Percentiles rank a stretch among this genome's conserved stretches.
These are phyloP conservation scores for Platorchestia sp. DNA, from an alignment of 1,140 invertebrate species.

Conservation along the genomic window DNA sequence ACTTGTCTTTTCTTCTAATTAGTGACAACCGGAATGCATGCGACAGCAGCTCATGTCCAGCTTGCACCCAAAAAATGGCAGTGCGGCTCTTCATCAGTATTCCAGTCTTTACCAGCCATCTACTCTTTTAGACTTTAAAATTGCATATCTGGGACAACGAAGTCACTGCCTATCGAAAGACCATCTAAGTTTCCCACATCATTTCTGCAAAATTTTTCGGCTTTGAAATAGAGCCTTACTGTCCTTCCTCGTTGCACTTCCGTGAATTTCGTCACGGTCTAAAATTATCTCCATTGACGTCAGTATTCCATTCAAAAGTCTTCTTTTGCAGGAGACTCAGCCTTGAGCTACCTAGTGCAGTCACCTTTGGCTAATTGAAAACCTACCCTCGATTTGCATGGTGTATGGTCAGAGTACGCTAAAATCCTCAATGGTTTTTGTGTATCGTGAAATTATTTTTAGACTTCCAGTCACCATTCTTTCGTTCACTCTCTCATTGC, in stretches of 20 bases:
- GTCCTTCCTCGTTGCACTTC: neutral
- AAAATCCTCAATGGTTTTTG: neutral
- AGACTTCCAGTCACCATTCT: neutral
- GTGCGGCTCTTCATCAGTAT: neutral
- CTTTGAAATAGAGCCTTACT: neutral
- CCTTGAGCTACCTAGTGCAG: neutral
- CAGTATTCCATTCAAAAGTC: neutral
- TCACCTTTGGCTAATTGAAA: neutral
- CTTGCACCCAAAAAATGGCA: too few relatives aligned
- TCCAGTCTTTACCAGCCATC: too few relatives aligned
- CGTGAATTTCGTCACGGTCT: neutral
- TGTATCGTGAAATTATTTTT: neutral
- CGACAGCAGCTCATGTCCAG: neutral
- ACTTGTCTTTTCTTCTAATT: neutral
- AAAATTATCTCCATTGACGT: neutral
- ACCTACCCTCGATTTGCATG: neutral
- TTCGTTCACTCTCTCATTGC: neutral
- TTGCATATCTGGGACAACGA: neutral
- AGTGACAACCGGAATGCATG: too few relatives aligned
- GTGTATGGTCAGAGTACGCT: neutral
- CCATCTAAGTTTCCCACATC: neutral
- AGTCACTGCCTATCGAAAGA: neutral
- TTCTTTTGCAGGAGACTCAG: neutral
- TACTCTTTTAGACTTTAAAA: neutral
- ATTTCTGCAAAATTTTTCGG: neutral